Base-by-base conservation (phyloP, 1,140 invertebrate species). In the Ceratitis capitata region DNA sequence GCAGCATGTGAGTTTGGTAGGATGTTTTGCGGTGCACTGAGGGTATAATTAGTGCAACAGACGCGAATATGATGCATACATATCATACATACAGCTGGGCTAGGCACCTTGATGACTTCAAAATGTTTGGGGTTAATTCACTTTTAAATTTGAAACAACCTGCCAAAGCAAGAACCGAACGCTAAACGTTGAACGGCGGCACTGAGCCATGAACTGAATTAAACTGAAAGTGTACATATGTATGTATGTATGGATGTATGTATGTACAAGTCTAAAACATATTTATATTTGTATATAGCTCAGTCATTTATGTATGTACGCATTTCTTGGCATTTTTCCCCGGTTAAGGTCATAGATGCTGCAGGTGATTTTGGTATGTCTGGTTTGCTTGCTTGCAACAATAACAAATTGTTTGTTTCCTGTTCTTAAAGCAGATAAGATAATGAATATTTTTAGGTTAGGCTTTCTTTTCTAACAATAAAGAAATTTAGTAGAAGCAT, bases 101-200 rank as follows among this genome's bases (percentile, higher is more conserved):
- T 35, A n/a, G n/a, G 26, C 32, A 35, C 39, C 39, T 78, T 78
- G 69, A 78, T 78, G 69, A 78, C 69, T 78, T 78, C n/a, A 78
- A 26, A 78, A 78, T 78, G 69, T 78, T 78, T 78, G 69, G 69
- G 69, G 69, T 47, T 78, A 78, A 78, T 78, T 78, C 69, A 26
- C n/a, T 78, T 78, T 78, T 78, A 78, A 78, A 78, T 78, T 78
- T 78, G 69, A 78, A 78, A 78, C 69, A 78, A 78, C 69, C 69
- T 78, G 69, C 69, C 69, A 78, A 39, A 45, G 69, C 39, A 78
- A 78, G 69, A 78, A 45, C 69, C 42, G 69, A n/a, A n/a, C n/a
- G n/a, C n/a, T n/a, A n/a, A n/a, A n/a, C n/a, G n/a, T n/a, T n/a
- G n/a, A n/a, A n/a, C n/a, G n/a, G n/a, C n/a, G n/a, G n/a, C n/a